phyloP scores from a whole-genome alignment of 2,113 vertebrate genomes.

The Phoxinus phoxinus region DNA sequence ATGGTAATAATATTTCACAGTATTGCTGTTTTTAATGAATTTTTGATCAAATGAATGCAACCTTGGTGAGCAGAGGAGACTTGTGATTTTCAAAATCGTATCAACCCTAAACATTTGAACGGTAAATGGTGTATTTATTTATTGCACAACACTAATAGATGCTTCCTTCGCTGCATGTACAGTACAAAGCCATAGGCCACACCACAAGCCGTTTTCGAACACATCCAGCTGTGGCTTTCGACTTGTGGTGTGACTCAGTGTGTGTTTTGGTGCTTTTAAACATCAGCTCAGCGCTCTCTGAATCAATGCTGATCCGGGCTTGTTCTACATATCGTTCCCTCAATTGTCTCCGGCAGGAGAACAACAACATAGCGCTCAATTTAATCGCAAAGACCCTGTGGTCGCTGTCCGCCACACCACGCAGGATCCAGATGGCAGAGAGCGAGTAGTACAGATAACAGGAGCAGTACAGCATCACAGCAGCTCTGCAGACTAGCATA shows the following conservation, averaged over 20 bases:
- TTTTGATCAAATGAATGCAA: neutral
- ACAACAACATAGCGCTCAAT: neutral
- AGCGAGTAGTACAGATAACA: neutral
- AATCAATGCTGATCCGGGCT: neutral
- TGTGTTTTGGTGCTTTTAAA: neutral
- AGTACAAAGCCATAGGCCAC: neutral
- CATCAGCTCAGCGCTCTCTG: neutral
- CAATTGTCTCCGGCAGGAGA: neutral
- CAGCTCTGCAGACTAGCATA: neutral
- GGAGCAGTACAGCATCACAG: neutral
- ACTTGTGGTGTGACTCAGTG: no score
- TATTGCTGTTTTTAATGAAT: no score
- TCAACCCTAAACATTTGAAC: neutral
- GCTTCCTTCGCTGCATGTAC: neutral
- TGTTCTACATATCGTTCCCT: neutral
- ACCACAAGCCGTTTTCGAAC: neutral
- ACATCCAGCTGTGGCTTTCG: neutral
- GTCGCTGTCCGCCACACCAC: neutral
- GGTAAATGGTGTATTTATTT: neutral
- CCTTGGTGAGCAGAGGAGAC: neutral
- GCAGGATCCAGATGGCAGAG: neutral
- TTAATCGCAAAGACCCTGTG: constrained; percentile 17
- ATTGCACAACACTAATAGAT: no score
- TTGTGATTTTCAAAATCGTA: neutral
- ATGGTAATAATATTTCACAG: neutral